Evolutionary conservation across 2,888 invertebrate species (phyloP), one percentile per base, ranked within the genome.

Genomic region (Pecten maximus): DNA sequence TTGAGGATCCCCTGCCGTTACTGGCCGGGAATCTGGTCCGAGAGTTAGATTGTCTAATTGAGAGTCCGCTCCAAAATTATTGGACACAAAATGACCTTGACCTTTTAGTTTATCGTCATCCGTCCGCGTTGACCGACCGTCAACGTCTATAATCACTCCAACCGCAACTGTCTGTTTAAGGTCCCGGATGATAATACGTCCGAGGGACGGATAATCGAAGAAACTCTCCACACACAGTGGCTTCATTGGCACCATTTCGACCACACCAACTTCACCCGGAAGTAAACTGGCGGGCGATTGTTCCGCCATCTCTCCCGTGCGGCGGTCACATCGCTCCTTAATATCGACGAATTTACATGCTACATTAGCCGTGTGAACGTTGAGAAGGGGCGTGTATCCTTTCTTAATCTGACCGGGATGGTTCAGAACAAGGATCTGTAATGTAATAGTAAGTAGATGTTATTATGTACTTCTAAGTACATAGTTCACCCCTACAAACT

Each of bases 331-430:
- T 97, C 99, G 99, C 97, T 99, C 99, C 97, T 99, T 98, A 97
- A 99, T 99, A 97, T 99, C 99, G 90, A 98, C 98, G 97, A 99
- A 99, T 97, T 99, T 99, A 98, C 99, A 99, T 96, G 99, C 99
- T 97, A 99, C 99, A 97, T 99, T 99, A 96, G 99, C 99, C 92
- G 99, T 99, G 98, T 99, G 99, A 97, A 99, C 99, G 98, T 99
- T 99, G 97, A 99, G 97, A 95, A 99, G 99, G 93, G 99, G 99
- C 93, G 99, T 99, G 97, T 99, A 99, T 94, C 99, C 99, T 97
- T 99, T 99, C 97, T 98, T 98, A 97, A 99, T 99, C 97, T 99
- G 99, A 96, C 99, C 99, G 94, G 99, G 99, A 97, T 99, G 99
- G 97, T 99, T 99, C 97, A 99, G 98, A 93, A 99, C 99, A 96